phyloP scores from a whole-genome alignment of 30 jellyfish, hydroid and myxozoan species.

The Aurelia coerulea region DNA sequence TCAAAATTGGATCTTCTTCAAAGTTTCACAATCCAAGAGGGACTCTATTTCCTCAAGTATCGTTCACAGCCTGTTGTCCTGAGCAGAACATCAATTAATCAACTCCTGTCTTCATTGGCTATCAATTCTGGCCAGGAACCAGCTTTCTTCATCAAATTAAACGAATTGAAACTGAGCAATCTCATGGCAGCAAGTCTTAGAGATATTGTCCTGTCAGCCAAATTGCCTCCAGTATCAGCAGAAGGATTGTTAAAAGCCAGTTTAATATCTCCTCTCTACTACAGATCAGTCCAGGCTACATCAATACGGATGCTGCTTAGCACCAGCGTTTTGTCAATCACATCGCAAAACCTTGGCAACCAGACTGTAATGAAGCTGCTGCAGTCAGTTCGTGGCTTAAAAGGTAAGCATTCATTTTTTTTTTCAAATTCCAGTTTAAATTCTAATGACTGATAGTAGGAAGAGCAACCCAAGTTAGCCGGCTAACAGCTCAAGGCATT shows the following conservation, averaged over 20 bases:
- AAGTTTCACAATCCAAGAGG: conserved; percentile 27
- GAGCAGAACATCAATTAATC: background rate
- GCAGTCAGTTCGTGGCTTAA: conserved; percentile 16
- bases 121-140: conserved; percentile 10
- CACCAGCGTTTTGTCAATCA: background rate
- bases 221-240: background rate
- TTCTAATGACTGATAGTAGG: too few species aligned
- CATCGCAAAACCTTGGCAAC: background rate
- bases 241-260: background rate
- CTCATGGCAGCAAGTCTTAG: conserved; percentile 14
- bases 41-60: conserved; percentile 1
- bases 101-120: background rate
- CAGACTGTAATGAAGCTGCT: conserved; percentile 20
- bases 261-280: conserved; percentile 4
- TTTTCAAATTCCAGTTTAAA: background rate
- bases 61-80: background rate
- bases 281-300: background rate
- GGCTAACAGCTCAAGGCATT: too few species aligned
- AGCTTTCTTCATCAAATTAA: conserved; percentile 10
- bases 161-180: background rate
- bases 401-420: conserved; percentile 3
- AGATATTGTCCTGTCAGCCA: background rate
- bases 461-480: too few species aligned
- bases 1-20: background rate
- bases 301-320: background rate